Evolutionary conservation across 2,113 vertebrate species (phyloP).

Genomic region (Hiodon alosoides): DNA sequence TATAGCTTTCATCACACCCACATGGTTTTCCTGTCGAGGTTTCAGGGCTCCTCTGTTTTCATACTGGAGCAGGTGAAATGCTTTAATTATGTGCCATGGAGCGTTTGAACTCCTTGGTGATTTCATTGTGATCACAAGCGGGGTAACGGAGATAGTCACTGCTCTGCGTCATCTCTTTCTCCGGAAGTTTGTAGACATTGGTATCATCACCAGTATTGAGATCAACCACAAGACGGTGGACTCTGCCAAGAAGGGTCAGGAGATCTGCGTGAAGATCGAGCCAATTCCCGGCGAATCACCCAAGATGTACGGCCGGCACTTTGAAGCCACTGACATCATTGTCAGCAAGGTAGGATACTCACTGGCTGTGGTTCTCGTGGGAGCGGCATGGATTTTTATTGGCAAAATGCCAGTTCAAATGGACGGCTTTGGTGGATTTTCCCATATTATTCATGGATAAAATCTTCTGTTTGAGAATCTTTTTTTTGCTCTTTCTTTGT

Average conservation of each 20-base stretch:
- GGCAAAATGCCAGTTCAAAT: neutral
- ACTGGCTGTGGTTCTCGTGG: neutral
- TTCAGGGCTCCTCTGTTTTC: too few species aligned
- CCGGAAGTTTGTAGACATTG: constrained; percentile 89
- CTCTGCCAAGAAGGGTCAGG: constrained; percentile 90
- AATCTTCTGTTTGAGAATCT: neutral
- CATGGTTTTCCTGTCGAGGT: neutral
- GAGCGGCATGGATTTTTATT: neutral
- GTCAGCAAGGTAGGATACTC: constrained; percentile 82
- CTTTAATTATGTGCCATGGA: too few species aligned
- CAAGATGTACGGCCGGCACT: constrained; percentile 98
- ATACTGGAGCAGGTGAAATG: too few species aligned
- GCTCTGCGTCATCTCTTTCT: neutral
- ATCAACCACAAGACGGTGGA: constrained; percentile 92
- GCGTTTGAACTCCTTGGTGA: too few species aligned
- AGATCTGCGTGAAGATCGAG: constrained; percentile 96
- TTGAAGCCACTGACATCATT: constrained; percentile 89
- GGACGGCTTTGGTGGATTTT: too few species aligned
- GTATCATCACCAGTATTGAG: constrained; percentile 94
- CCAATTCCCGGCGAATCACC: constrained; percentile 93
- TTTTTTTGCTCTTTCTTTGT: neutral
- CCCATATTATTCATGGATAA: too few species aligned
- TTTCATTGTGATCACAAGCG: too few species aligned
- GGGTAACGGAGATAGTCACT: too few species aligned
- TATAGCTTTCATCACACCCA: neutral